Base-by-base conservation (phyloP, 2,113 vertebrate species). In the Hippocampus mohnikei region DNA sequence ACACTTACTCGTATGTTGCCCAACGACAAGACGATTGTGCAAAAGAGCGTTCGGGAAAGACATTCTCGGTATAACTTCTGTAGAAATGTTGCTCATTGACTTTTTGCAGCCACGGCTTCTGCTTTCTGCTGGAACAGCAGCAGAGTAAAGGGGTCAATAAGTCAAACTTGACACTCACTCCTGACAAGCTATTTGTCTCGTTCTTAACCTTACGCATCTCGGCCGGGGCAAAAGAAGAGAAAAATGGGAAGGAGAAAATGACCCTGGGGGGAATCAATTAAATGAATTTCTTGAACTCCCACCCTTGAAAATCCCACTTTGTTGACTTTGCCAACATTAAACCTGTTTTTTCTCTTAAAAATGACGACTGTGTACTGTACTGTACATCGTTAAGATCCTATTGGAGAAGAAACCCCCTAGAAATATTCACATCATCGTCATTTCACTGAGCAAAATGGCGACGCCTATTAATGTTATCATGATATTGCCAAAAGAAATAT, bases 31-130 rank as follows among this genome's bases (percentile, higher is more conserved):
- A 23, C 15, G 29, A 27, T 86, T 88, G 86, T 75, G 87, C 67
- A 89, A 90, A 80, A 68, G 37, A 66, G 56, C 62, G 52, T 82
- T 87, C 78, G 71, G 76, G 77, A 78, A 90, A 69, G 15, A 41
- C 1, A 7, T 41, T 80, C 71, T 67, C n/a, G 16, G 53, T 23
- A n/a, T 65, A 29, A 12, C 60, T 84, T 88, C 79, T 55, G 21
- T 75, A 64, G 78, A 88, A 87, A 27, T 41, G 33, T 77, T 84
- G 64, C 29, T 65, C 27, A 63, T 27, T 21, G 12, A 71, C 10
- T 60, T 60, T 33, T 8, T 1, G 27, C 2, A 60, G 75, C 75
- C 23, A n/a, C 11, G 11, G 59, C 72, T 85, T 86, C 81, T 74
- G 78, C 82, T 82, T 85, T 65, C 63, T 9, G 27, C 15, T 9